Conservation (phyloP, 2,113 vertebrate species). For the Glareola pratincola region DNA sequence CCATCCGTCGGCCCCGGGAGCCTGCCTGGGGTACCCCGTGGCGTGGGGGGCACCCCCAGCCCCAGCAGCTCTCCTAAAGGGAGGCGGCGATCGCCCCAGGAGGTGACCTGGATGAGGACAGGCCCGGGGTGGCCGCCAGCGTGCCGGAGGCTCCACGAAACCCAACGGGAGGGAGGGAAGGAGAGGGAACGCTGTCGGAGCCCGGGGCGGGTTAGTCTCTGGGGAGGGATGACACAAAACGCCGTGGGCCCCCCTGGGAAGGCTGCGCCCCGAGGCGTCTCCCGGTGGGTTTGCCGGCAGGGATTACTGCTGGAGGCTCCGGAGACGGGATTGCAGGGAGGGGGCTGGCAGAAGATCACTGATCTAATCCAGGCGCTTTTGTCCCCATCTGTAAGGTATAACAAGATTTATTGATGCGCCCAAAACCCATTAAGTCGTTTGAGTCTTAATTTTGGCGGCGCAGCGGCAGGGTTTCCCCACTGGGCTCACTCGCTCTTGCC, state of each 20-base stretch:
- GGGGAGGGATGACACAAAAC: neutral
- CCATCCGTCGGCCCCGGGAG: neutral
- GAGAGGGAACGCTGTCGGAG: neutral
- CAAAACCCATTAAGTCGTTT: slow-evolving; percentile 4
- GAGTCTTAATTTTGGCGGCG: neutral
- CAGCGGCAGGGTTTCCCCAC: neutral
- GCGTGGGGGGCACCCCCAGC: neutral
- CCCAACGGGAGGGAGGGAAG: neutral
- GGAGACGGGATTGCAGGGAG: neutral
- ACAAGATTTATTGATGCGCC: neutral
- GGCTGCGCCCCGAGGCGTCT: neutral
- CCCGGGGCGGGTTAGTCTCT: neutral
- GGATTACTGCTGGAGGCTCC: neutral
- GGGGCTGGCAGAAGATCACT: neutral
- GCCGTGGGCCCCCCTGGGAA: rapidly evolving
- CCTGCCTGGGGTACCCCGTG: neutral
- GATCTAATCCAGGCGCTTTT: neutral
- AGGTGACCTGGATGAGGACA: neutral
- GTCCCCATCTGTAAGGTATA: neutral
- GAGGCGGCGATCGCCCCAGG: no score
- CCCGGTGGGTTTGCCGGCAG: neutral
- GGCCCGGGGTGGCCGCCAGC: rapidly evolving
- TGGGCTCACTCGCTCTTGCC: rapidly evolving
- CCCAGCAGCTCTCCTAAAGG: neutral
- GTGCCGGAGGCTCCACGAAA: neutral